Percentiles rank a stretch among this genome's conserved stretches.
Evolutionary conservation across 2,113 vertebrate species (phyloP).

Genomic region (Gallinago undulata): DNA sequence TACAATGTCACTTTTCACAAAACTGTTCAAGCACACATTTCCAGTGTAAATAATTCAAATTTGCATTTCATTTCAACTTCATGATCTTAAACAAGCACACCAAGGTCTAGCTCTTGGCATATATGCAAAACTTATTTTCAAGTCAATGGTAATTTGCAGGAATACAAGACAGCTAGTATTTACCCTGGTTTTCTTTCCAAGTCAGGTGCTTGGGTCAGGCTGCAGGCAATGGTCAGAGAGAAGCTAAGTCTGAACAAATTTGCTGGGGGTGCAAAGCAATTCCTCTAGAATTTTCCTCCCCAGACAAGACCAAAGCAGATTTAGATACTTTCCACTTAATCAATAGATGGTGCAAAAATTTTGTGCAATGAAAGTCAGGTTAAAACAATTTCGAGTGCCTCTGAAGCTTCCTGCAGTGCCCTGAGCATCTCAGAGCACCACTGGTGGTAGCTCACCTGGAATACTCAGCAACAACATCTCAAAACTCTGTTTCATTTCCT

Average conservation of each 20-base stretch:
- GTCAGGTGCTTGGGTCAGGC: not conserved
- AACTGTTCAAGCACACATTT: not conserved
- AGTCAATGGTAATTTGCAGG: not conserved
- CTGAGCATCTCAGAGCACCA: not conserved
- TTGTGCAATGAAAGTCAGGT: not conserved
- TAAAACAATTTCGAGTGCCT: rapidly evolving
- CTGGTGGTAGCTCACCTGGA: not conserved
- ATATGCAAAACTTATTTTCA: not conserved
- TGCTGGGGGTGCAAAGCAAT: not conserved
- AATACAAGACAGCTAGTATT: not conserved
- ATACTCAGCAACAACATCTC: not conserved
- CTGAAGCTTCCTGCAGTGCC: not conserved
- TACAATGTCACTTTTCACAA: not conserved
- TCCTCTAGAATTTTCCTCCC: not conserved
- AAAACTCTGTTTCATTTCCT: not conserved
- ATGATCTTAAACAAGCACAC: not conserved
- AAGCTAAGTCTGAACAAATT: rapidly evolving
- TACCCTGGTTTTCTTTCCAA: too few relatives aligned
- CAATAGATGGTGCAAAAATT: not conserved
- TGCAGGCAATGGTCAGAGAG: not conserved
- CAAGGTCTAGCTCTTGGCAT: not conserved
- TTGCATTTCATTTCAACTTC: not conserved
- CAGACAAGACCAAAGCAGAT: not conserved
- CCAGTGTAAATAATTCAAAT: not conserved
- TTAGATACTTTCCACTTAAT: not conserved